phyloP scores from a whole-genome alignment of 2,113 vertebrate genomes.

The Nerophis lumbriciformis region DNA sequence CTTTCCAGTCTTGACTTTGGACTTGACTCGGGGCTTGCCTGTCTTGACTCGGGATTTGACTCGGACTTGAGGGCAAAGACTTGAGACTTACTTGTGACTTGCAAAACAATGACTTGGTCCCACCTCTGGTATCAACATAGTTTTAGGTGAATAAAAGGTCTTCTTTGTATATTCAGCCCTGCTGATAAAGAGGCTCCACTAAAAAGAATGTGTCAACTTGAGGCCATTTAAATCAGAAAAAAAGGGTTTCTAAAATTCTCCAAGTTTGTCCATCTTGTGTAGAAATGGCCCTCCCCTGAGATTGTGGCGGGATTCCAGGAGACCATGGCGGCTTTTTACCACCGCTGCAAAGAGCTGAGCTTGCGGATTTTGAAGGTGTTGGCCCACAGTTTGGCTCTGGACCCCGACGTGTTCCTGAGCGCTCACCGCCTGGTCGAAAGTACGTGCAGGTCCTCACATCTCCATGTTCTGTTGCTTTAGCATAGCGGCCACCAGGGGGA shows the following conservation, averaged over 20 bases:
- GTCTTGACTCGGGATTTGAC: too few relatives aligned
- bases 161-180: too few relatives aligned
- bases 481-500: too few relatives aligned
- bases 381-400: slow-evolving; percentile 59
- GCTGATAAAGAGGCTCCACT: too few relatives aligned
- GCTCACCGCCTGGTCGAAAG: slow-evolving; percentile 59
- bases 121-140: too few relatives aligned
- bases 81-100: too few relatives aligned
- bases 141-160: too few relatives aligned
- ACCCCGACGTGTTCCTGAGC: slow-evolving; percentile 57
- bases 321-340: slow-evolving; percentile 53
- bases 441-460: slow-evolving; percentile 22
- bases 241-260: not conserved
- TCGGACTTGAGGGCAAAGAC: too few relatives aligned
- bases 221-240: not conserved
- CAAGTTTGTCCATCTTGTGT: not conserved
- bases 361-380: slow-evolving; percentile 60
- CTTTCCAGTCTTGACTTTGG: too few relatives aligned
- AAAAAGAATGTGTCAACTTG: not conserved
- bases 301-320: slow-evolving; percentile 39
- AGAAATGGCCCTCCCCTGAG: slow-evolving; percentile 63
- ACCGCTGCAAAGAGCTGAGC: slow-evolving; percentile 58
- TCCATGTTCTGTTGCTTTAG: too few relatives aligned
- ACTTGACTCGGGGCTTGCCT: too few relatives aligned
- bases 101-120: too few relatives aligned